Conservation (phyloP, 35 echinoderm and acorn worm species). For the Heliocidaris erythrogramma region DNA sequence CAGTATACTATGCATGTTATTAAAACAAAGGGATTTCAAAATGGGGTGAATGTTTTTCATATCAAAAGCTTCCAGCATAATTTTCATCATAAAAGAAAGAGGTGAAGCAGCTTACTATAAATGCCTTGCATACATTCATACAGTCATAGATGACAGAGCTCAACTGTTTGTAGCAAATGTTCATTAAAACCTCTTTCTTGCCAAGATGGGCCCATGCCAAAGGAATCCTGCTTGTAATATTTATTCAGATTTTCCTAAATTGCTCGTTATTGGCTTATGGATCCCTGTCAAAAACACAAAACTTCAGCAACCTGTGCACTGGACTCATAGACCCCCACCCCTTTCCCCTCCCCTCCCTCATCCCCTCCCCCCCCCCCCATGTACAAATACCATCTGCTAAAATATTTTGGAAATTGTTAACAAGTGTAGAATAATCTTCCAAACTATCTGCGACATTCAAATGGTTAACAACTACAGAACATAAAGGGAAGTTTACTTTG, state of each 20-base stretch:
- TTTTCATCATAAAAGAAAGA: neutral
- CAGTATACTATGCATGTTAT: too few relatives aligned
- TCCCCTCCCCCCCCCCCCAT: too few relatives aligned
- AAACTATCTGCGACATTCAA: neutral
- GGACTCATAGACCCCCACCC: neutral
- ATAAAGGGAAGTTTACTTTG: neutral
- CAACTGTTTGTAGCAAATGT: neutral
- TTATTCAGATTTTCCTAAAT: neutral
- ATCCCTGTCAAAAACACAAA: neutral
- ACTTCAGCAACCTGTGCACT: neutral
- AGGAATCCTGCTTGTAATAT: neutral
- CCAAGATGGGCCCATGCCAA: neutral
- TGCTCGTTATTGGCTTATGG: neutral
- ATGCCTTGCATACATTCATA: neutral
- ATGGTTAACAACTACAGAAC: neutral
- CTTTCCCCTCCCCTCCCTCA: too few relatives aligned
- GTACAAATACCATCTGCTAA: neutral
- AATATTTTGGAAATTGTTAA: neutral
- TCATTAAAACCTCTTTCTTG: neutral
- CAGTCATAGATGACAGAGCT: neutral
- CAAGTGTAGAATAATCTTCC: neutral
- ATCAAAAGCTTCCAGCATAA: neutral
- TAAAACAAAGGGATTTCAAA: too few relatives aligned
- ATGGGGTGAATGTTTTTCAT: too few relatives aligned
- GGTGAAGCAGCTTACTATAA: neutral